A percentile compares a stretch with the other conserved stretches of the same genome.
Conservation (phyloP, 2,888 invertebrate genomes). For the Galerucella calmariensis region DNA sequence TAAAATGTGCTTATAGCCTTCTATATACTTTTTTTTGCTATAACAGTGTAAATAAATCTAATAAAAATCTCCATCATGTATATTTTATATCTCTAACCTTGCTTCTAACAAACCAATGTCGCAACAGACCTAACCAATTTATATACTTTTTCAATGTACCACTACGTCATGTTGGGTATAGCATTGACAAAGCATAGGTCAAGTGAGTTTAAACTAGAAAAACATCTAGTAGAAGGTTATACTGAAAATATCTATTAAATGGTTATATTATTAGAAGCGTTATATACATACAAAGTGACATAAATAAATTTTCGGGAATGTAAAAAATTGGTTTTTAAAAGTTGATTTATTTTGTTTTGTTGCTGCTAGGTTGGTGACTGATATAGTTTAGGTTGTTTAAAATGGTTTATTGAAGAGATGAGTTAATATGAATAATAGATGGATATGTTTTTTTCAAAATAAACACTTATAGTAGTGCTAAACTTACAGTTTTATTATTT, state of each 20-base stretch:
- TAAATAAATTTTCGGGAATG: conserved; percentile 20
- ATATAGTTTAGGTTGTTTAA: no score
- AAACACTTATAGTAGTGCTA: no score
- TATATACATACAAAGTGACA: conserved; percentile 29
- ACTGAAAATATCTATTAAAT: conserved; percentile 36
- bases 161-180: conserved; percentile 36
- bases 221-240: conserved; percentile 41
- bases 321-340: no score
- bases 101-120: conserved; percentile 29
- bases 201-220: conserved; percentile 44
- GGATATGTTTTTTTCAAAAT: no score
- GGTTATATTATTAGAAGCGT: conserved; percentile 29
- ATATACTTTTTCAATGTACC: conserved; percentile 28
- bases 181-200: conserved; percentile 46
- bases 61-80: neutral
- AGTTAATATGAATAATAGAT: no score
- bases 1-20: no score
- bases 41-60: neutral
- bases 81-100: conserved; percentile 33
- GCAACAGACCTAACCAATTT: conserved; percentile 29
- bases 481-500: no score
- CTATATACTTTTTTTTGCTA: neutral
- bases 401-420: no score
- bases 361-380: neutral
- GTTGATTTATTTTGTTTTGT: conserved; percentile 12